phyloP scores from a whole-genome alignment of 2,113 vertebrate genomes.

The Rhinoptilus africanus region DNA sequence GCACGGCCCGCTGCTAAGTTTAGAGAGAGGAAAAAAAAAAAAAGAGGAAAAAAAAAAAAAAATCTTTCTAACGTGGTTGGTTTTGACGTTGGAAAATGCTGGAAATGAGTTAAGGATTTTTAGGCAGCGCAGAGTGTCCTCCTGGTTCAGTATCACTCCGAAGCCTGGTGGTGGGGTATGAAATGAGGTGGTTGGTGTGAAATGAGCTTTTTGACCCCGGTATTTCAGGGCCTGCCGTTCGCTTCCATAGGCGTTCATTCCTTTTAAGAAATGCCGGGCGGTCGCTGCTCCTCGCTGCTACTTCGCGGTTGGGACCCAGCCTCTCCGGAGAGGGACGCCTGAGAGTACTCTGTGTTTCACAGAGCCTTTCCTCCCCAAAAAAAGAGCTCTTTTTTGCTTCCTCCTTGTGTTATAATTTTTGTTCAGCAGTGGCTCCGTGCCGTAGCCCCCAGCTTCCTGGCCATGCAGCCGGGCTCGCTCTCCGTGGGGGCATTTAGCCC shows the following conservation, averaged over 20 bases:
- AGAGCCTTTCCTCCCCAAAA: not conserved
- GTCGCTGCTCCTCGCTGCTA: not conserved
- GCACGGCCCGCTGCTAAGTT: not conserved
- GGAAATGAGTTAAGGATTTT: not conserved
- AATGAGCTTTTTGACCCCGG: not conserved
- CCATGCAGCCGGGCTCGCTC: no score
- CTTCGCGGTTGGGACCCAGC: not conserved
- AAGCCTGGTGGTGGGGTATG: rapidly evolving
- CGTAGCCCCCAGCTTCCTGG: not conserved
- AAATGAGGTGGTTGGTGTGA: not conserved
- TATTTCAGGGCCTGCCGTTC: not conserved
- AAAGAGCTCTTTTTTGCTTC: not conserved
- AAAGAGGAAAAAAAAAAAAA: not conserved
- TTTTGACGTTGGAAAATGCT: not conserved
- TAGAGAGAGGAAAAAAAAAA: rapidly evolving
- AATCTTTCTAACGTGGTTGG: not conserved
- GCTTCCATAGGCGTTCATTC: not conserved
- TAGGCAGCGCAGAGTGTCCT: not conserved
- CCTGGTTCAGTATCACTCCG: not conserved
- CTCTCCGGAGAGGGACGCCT: not conserved
- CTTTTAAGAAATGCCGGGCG: not conserved
- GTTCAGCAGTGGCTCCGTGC: no score
- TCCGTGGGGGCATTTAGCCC: not conserved
- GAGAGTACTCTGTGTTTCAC: rapidly evolving
- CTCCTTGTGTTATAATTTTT: not conserved